Evolutionary conservation across 2,888 invertebrate species (phyloP).

Genomic region (Melipona bicolor): DNA sequence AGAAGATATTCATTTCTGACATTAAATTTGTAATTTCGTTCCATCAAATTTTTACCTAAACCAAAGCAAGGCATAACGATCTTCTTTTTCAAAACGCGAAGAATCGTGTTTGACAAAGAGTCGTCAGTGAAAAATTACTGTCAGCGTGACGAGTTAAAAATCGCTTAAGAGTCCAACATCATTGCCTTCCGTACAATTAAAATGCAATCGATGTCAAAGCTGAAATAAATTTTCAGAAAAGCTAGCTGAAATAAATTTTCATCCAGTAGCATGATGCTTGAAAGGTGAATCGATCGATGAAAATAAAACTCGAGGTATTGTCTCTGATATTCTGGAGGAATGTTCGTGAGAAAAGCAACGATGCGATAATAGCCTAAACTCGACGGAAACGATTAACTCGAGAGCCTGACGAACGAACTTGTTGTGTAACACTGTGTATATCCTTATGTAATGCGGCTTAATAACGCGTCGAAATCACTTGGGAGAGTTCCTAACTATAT

Average conservation of each 20-base stretch:
- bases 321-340: conserved; percentile 26
- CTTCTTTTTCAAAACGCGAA: neutral
- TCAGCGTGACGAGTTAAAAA: neutral
- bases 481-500: neutral
- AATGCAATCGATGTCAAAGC: neutral
- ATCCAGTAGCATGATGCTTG: neutral
- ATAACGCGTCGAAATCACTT: conserved; percentile 49
- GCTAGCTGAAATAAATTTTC: neutral
- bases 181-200: neutral
- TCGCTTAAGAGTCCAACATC: neutral
- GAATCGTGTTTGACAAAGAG: no score
- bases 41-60: neutral
- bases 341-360: conserved; percentile 64
- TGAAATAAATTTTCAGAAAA: neutral
- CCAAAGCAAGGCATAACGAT: neutral
- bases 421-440: conserved; percentile 73
- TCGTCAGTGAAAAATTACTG: neutral
- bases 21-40: neutral
- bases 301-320: conserved; percentile 16
- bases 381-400: conserved; percentile 77
- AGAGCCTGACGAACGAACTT: conserved; percentile 75
- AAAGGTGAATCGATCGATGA: neutral
- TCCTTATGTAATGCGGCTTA: conserved; percentile 63
- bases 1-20: neutral
- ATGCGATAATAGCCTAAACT: conserved; percentile 76